Percentiles rank a stretch among this genome's conserved stretches.
Conservation (phyloP, 2,797 vertebrate species). For the Pagetopsis macropterus region DNA sequence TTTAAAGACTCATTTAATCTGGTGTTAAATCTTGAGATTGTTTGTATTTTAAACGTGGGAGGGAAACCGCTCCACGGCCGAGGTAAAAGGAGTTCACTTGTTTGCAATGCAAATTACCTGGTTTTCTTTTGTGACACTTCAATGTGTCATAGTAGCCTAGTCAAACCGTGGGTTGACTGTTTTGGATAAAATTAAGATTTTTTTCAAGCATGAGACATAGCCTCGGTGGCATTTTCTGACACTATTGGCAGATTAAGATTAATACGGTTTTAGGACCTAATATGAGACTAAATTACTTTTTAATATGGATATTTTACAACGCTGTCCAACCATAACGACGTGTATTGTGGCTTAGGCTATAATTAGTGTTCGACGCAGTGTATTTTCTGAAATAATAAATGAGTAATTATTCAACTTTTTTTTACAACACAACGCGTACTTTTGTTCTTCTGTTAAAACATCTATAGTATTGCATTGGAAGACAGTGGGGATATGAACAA, state of each 20-base stretch:
- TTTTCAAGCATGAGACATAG: conserved; percentile 20
- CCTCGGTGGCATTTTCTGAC: conserved; percentile 23
- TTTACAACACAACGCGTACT: neutral
- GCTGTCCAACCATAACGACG: conserved; percentile 14
- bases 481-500: conserved; percentile 20
- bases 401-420: conserved; percentile 1
- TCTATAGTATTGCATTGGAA: conserved; percentile 12
- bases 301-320: conserved; percentile 28
- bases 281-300: conserved; percentile 26
- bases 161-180: conserved; percentile 18
- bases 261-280: conserved; percentile 27
- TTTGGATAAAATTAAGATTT: neutral
- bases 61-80: conserved; percentile 11
- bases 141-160: conserved; percentile 28
- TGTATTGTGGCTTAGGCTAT: conserved; percentile 19
- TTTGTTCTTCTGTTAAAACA: conserved; percentile 3
- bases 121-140: conserved; percentile 39
- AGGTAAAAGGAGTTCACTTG: conserved; percentile 42
- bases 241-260: conserved; percentile 2
- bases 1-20: conserved; percentile 43
- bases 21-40: conserved; percentile 50
- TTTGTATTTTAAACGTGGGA: conserved; percentile 42
- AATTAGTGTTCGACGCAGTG: conserved; percentile 38
- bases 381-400: conserved; percentile 27
- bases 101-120: conserved; percentile 58